Conservation (phyloP, 2,888 invertebrate genomes). For the Tineola bisselliella region DNA sequence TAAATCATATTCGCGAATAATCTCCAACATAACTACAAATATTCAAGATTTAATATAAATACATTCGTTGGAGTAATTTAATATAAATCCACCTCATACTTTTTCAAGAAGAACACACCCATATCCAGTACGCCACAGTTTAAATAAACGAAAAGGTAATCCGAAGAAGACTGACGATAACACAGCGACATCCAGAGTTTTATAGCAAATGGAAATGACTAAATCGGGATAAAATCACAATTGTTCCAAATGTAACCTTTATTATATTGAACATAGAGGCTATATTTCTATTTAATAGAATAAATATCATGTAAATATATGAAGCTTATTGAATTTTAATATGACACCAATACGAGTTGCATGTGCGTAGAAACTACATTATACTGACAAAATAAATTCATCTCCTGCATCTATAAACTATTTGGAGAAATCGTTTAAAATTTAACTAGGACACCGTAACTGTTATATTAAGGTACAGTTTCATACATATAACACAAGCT, state of each 20-base stretch:
- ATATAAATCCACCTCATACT: constrained; percentile 30
- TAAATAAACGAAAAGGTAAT: constrained; percentile 22
- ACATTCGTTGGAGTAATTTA: background rate
- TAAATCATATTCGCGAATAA: no score
- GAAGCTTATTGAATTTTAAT: constrained; percentile 54
- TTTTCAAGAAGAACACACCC: constrained; percentile 44
- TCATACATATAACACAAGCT: background rate
- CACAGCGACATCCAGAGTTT: constrained; percentile 35
- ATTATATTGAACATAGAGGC: background rate
- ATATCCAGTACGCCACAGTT: constrained; percentile 26
- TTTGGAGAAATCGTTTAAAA: background rate
- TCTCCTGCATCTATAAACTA: background rate
- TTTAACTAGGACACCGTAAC: background rate
- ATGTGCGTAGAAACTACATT: background rate
- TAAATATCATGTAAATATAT: constrained; percentile 24
- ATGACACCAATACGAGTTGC: constrained; percentile 20
- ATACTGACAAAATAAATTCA: background rate
- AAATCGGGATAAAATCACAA: background rate
- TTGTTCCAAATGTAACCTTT: background rate
- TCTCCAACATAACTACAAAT: no score
- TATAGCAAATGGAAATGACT: constrained; percentile 29
- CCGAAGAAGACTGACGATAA: constrained; percentile 35
- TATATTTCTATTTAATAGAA: background rate
- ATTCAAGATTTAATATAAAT: no score
- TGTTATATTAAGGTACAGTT: background rate